Evolutionary conservation across 2,797 vertebrate species (phyloP), one percentile per base, ranked within the genome.

Genomic region (Streptopelia turtur): DNA sequence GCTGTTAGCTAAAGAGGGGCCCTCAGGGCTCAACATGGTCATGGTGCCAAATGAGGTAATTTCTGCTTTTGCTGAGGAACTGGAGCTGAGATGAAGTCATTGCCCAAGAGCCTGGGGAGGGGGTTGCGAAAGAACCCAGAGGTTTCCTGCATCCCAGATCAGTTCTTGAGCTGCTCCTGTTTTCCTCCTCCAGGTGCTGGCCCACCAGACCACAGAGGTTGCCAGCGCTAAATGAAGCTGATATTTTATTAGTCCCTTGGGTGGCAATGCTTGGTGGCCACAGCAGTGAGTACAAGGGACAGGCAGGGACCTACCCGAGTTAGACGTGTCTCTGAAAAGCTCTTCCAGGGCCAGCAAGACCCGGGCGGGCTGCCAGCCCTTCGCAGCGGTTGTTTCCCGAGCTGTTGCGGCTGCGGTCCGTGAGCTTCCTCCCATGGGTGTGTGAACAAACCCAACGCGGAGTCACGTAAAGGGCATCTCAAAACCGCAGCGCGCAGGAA

Each of bases 1-100:
- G 49, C 59, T 63, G 0, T 72, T 47, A 30, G 47, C 69, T 69
- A 7, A 49, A 68, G 74, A 72, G 64, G 56, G 61, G 37, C 80
- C 53, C 45, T 13, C 11, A 16, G 64, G 50, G 64, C 56, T 83
- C 11, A 0, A 6, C 8, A 1, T 0, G 3, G 16, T 21, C 84
- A 35, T 24, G 9, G 57, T 91, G 91, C 91, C 69, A 80, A 75
- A 61, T 88, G 82, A 96, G 57, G 69, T 65, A 12, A 86, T 71
- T 78, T 57, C 76, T 93, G 71, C 60, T 87, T 77, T 85, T 85
- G 52, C 2, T 0, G 52, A 68, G 72, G 64, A 89, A 24, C 74
- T 39, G 30, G 24, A 83, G 52, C 82, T 1, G 4, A 79, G 35
- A 61, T 81, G 43, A 94, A 91, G 56, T 89, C 69, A 78, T 83